Conservation (phyloP, 2,113 vertebrate species). For the Tautogolabrus adspersus region DNA sequence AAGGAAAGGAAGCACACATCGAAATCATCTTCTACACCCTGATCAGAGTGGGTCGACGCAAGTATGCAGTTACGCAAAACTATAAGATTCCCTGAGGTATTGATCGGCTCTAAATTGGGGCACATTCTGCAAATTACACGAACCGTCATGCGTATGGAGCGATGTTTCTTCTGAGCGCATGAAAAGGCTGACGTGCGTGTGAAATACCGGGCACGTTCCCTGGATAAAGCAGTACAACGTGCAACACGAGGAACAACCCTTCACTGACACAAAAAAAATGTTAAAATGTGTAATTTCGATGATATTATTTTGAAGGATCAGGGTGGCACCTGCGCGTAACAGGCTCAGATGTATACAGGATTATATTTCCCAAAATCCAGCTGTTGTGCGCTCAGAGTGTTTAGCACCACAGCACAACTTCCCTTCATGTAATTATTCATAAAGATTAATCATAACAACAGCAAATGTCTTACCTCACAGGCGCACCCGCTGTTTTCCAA, state of each 20-base stretch:
- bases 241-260: background rate
- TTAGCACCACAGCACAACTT: slow-evolving; percentile 26
- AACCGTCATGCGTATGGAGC: slow-evolving; percentile 1
- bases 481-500: slow-evolving; percentile 63
- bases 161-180: slow-evolving; percentile 4
- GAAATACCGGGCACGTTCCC: slow-evolving; percentile 1
- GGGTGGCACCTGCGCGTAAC: slow-evolving; percentile 37
- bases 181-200: slow-evolving; percentile 14
- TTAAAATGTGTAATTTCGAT: background rate
- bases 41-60: slow-evolving; percentile 2
- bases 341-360: background rate
- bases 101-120: slow-evolving; percentile 10
- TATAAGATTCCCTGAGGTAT: slow-evolving; percentile 6
- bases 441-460: background rate
- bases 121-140: slow-evolving; percentile 24
- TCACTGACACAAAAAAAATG: background rate
- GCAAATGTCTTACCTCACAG: slow-evolving; percentile 63
- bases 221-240: slow-evolving; percentile 4
- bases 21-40: background rate
- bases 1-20: background rate
- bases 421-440: background rate
- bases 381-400: background rate
- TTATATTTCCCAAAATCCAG: background rate
- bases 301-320: background rate
- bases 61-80: background rate